Percentiles rank a stretch among this genome's conserved stretches.
phyloP scores from a whole-genome alignment of 2,113 vertebrate genomes.

The Raja brachyura region DNA sequence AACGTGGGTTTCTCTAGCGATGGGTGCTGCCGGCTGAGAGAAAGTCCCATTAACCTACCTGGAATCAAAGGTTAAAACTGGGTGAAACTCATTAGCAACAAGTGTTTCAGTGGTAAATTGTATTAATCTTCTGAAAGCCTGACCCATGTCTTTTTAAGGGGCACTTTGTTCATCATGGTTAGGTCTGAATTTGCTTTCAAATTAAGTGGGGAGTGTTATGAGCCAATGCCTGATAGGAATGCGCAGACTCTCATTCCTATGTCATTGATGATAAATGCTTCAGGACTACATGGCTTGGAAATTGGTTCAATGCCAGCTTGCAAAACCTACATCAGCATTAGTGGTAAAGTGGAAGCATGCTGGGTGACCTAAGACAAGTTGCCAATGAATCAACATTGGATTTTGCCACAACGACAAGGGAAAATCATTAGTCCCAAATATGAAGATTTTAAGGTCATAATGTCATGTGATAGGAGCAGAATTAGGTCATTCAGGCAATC shows the following conservation, averaged over 20 bases:
- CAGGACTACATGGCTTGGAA: not conserved
- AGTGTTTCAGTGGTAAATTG: not conserved
- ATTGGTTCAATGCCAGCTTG: not conserved
- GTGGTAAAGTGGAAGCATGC: not conserved
- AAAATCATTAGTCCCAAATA: not conserved
- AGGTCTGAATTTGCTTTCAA: not conserved
- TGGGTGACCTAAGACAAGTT: not conserved
- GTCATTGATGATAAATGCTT: slow-evolving; percentile 12
- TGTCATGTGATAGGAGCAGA: no score
- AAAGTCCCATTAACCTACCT: not conserved
- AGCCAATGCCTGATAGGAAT: slow-evolving; percentile 4
- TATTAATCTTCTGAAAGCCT: not conserved
- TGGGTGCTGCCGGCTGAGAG: slow-evolving; percentile 31
- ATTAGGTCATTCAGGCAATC: no score
- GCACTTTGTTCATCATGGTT: not conserved
- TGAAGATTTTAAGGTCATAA: not conserved
- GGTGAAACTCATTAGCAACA: slow-evolving; percentile 14
- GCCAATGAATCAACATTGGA: not conserved
- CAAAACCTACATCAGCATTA: not conserved
- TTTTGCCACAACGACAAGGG: not conserved
- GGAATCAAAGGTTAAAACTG: slow-evolving; percentile 8
- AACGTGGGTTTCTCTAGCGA: not conserved
- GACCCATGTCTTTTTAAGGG: not conserved
- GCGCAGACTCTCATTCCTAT: not conserved
- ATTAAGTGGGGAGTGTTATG: not conserved